A percentile compares a stretch with the other conserved stretches of the same genome.
Evolutionary conservation across 2,797 vertebrate genomes (phyloP).

Genomic region (Sciurus vulgaris): DNA sequence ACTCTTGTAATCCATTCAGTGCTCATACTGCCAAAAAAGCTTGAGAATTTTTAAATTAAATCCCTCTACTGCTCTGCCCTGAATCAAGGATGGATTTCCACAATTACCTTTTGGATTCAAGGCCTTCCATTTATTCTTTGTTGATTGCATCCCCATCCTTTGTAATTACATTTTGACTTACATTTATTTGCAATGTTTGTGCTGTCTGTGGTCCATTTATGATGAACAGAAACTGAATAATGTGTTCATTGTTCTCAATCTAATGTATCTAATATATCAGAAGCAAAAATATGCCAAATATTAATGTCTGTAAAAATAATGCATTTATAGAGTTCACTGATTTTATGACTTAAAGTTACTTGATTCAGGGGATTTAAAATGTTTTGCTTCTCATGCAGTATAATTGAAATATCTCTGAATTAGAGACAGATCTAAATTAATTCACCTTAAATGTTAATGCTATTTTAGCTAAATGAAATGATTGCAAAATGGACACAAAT

Average conservation of each 20-base stretch:
- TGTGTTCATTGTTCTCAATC: not conserved
- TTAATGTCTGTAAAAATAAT: not conserved
- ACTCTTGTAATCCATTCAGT: not conserved
- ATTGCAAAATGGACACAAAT: not conserved
- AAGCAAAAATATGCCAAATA: not conserved
- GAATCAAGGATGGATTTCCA: not conserved
- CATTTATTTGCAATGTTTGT: not conserved
- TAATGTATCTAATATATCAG: not conserved
- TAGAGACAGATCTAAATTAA: slow-evolving; percentile 25
- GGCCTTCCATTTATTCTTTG: not conserved
- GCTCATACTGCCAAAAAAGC: not conserved
- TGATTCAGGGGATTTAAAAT: not conserved
- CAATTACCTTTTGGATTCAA: not conserved
- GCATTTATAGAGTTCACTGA: not conserved
- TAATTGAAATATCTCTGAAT: not conserved
- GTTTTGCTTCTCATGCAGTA: not conserved
- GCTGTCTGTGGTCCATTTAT: not conserved
- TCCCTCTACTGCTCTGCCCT: not conserved
- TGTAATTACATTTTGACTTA: not conserved
- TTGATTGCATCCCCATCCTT: not conserved
- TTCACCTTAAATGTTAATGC: not conserved
- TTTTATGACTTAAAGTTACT: not conserved
- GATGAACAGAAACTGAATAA: not conserved
- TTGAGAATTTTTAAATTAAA: not conserved
- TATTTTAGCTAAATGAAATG: not conserved